A percentile compares a stretch with the other conserved stretches of the same genome.
phyloP scores from a whole-genome alignment of 1,140 invertebrate species.

The Drosophila watanabei region DNA sequence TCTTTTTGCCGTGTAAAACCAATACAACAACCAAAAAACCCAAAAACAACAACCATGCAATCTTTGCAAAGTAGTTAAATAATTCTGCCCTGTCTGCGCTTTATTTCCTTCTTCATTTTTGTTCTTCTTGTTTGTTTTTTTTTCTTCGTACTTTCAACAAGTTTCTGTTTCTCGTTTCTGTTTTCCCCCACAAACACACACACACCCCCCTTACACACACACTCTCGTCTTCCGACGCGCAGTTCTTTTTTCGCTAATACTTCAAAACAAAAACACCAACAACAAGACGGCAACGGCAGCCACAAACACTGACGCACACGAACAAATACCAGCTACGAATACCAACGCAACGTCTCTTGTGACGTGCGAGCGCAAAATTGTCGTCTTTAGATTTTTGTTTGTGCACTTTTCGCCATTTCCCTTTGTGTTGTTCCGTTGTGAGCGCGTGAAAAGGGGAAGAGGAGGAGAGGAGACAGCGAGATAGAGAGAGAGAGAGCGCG shows the following conservation, averaged over 20 bases:
- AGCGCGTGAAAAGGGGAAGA: slow-evolving; percentile 3
- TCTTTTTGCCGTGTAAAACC: slow-evolving; percentile 26
- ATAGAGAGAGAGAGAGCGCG: slow-evolving; percentile 9
- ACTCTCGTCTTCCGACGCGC: slow-evolving; percentile 53
- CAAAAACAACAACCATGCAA: slow-evolving; percentile 68
- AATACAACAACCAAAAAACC: slow-evolving; percentile 36
- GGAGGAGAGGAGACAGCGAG: slow-evolving; percentile 3
- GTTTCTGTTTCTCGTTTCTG: slow-evolving; percentile 62
- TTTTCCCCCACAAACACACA: slow-evolving; percentile 33
- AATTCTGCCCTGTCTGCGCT: slow-evolving; percentile 83
- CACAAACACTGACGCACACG: slow-evolving; percentile 29
- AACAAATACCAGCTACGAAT: slow-evolving; percentile 37
- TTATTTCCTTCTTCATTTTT: slow-evolving; percentile 81
- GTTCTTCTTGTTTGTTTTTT: slow-evolving; percentile 63
- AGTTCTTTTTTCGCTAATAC: slow-evolving; percentile 79
- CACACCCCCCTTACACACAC: slow-evolving; percentile 1
- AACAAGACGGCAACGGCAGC: slow-evolving; percentile 25
- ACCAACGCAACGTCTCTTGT: slow-evolving; percentile 39
- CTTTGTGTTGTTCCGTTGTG: slow-evolving; percentile 31
- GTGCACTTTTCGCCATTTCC: slow-evolving; percentile 55
- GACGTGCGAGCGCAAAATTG: slow-evolving; percentile 53
- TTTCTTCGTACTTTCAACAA: slow-evolving; percentile 67
- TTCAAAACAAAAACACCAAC: slow-evolving; percentile 58
- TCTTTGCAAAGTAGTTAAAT: slow-evolving; percentile 83
- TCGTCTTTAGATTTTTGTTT: slow-evolving; percentile 56